These are phyloP conservation scores for Drosophila phalerata DNA, from an alignment of 2,888 invertebrate species.

Conservation along the genomic window DNA sequence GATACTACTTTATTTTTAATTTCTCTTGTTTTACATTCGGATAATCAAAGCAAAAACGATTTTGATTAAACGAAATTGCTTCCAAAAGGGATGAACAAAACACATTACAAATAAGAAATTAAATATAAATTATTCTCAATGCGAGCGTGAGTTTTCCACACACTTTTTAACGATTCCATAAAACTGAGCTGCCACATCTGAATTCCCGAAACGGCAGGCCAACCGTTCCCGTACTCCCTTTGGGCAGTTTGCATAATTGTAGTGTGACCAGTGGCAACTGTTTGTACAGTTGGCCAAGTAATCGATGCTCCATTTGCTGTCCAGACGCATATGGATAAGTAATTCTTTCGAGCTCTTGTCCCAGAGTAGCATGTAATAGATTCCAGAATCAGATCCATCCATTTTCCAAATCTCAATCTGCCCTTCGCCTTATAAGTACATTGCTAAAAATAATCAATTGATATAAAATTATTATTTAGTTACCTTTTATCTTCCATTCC, in stretches of 20 bases:
- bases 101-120: background rate
- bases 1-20: background rate
- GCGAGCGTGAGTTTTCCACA: background rate
- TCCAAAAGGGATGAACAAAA: background rate
- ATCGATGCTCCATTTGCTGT: conserved; percentile 37
- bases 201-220: conserved; percentile 44
- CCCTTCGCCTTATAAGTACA: conserved; percentile 38
- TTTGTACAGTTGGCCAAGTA: conserved; percentile 29
- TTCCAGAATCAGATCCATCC: background rate
- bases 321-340: conserved; percentile 41
- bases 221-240: conserved; percentile 46
- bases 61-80: background rate
- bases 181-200: conserved; percentile 41
- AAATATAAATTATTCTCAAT: background rate
- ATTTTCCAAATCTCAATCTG: conserved; percentile 45
- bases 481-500: conserved; percentile 49
- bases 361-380: conserved; percentile 41
- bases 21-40: background rate
- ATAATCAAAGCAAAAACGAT: background rate
- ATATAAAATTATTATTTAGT: background rate
- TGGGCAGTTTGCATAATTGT: conserved; percentile 43
- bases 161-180: conserved; percentile 20
- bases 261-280: conserved; percentile 48
- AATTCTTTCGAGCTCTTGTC: conserved; percentile 31
- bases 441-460: background rate